These are phyloP conservation scores for Sceloporus tristichus DNA, from an alignment of 2,113 vertebrate species.

Conservation along the genomic window DNA sequence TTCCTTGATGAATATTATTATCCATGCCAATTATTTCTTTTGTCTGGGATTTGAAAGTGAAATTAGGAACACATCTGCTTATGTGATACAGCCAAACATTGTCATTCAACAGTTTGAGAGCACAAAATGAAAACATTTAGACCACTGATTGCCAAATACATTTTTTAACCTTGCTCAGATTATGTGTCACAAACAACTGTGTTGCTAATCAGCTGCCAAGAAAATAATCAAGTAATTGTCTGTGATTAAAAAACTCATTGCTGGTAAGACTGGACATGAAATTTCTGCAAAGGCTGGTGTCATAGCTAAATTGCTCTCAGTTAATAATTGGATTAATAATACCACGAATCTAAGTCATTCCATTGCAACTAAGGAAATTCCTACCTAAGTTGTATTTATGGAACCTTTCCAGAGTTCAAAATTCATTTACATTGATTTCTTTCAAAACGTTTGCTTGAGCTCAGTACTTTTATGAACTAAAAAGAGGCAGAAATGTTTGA, in stretches of 20 bases:
- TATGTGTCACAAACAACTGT: background rate
- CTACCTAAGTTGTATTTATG: background rate
- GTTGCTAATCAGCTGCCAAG: background rate
- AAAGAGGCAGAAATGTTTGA: background rate
- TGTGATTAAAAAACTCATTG: background rate
- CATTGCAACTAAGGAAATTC: background rate
- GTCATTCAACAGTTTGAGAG: background rate
- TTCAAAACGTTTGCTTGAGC: background rate
- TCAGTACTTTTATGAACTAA: background rate
- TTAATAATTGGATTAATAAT: constrained; percentile 7
- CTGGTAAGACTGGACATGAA: background rate
- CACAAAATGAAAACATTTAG: constrained; percentile 10
- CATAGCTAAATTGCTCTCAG: background rate
- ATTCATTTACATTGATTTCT: background rate
- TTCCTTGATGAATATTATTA: background rate
- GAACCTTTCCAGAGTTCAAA: constrained; percentile 2
- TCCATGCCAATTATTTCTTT: background rate
- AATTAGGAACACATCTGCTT: constrained; percentile 4
- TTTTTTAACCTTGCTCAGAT: background rate
- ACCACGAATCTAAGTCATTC: background rate
- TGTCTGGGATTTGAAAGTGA: background rate
- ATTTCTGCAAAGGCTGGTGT: background rate
- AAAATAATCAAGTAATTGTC: constrained; percentile 21
- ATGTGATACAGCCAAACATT: background rate
- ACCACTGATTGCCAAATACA: constrained; percentile 5